These are phyloP conservation scores for Panzeria rudis DNA, from an alignment of 2,888 invertebrate genomes.

Conservation along the genomic window DNA sequence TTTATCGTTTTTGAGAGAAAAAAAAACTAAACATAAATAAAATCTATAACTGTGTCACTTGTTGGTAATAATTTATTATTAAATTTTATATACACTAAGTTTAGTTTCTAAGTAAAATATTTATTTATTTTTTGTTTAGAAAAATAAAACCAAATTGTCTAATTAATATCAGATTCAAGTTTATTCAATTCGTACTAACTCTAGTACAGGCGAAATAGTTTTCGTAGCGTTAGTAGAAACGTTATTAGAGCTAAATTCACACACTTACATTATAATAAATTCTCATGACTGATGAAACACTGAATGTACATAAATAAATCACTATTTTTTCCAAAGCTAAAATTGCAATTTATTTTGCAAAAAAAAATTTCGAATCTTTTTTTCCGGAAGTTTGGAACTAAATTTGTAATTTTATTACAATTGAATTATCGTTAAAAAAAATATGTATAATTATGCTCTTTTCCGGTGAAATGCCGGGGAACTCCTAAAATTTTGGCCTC, in stretches of 20 bases:
- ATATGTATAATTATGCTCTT: too few species aligned
- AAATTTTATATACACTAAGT: slow-evolving; percentile 40
- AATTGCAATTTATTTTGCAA: too few species aligned
- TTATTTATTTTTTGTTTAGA: slow-evolving; percentile 63
- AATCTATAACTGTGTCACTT: slow-evolving; percentile 48
- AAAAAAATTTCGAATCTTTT: too few species aligned
- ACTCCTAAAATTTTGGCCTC: too few species aligned
- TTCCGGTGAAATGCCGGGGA: too few species aligned
- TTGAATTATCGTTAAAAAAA: too few species aligned
- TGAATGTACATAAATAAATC: too few species aligned
- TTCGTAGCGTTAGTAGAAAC: neutral
- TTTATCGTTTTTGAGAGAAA: slow-evolving; percentile 16
- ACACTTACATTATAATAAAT: slow-evolving; percentile 3
- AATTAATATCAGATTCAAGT: neutral
- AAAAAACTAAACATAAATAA: neutral
- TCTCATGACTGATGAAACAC: too few species aligned
- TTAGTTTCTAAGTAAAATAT: slow-evolving; percentile 53
- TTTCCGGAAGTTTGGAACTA: too few species aligned
- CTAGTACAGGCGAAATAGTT: neutral
- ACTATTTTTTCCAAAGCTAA: too few species aligned
- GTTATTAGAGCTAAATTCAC: neutral
- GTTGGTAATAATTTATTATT: slow-evolving; percentile 35
- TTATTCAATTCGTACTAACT: neutral
- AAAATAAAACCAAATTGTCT: slow-evolving; percentile 19
- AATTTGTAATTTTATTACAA: too few species aligned